These are phyloP conservation scores for Macrophya annulata DNA, from an alignment of 2,888 invertebrate genomes.

Conservation along the genomic window DNA sequence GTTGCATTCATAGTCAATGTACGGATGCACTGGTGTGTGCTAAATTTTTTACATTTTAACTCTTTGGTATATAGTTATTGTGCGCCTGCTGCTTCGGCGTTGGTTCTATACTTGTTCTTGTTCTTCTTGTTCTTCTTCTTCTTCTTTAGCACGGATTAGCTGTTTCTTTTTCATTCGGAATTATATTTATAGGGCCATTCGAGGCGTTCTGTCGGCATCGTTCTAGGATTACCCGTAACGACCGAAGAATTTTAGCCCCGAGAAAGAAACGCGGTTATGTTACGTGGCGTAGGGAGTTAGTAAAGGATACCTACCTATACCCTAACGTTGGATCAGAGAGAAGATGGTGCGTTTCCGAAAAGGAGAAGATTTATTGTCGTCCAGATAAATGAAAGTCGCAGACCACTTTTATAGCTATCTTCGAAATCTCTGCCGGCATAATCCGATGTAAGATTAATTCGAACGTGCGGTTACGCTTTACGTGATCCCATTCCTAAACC, in stretches of 20 bases:
- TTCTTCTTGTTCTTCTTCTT: not conserved
- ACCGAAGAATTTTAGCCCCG: conserved; percentile 25
- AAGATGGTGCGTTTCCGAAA: conserved; percentile 43
- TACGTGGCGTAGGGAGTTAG: not conserved
- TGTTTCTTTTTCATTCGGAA: conserved; percentile 27
- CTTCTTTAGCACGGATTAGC: conserved; percentile 25
- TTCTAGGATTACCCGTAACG: conserved; percentile 32
- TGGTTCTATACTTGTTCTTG: conserved; percentile 13
- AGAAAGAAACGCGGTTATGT: conserved; percentile 2
- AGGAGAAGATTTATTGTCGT: conserved; percentile 46
- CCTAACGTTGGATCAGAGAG: conserved; percentile 4
- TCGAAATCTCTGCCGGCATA: conserved; percentile 37
- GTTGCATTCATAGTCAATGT: not conserved
- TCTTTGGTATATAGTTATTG: not conserved
- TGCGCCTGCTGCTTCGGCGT: not conserved
- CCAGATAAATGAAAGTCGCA: conserved; percentile 44
- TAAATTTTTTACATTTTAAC: not conserved
- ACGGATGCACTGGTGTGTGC: conserved; percentile 1
- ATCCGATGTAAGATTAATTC: conserved; percentile 54
- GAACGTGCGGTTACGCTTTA: conserved; percentile 45
- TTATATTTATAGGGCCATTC: conserved; percentile 49
- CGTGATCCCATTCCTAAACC: conserved; percentile 51
- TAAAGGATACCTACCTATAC: not conserved
- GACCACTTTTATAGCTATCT: conserved; percentile 52
- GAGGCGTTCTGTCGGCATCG: not conserved